Percentiles rank a stretch among this genome's conserved stretches.
These are phyloP conservation scores for Formica selysi DNA, from an alignment of 1,140 invertebrate genomes.

Conservation along the genomic window DNA sequence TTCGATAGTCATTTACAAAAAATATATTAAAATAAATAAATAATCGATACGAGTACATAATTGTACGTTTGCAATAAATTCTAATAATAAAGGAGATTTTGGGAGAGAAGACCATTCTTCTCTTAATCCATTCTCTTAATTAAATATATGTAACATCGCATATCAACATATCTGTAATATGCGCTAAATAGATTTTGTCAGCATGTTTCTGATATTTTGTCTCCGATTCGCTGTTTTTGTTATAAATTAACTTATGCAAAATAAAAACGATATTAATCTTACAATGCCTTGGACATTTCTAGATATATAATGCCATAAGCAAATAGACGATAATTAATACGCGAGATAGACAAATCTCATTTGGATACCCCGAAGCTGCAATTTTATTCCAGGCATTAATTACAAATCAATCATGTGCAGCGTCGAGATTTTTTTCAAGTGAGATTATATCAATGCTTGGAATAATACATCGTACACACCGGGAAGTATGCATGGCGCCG, in stretches of 20 bases:
- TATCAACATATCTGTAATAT: neutral
- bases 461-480: conserved; percentile 45
- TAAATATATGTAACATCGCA: neutral
- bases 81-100: conserved; percentile 8
- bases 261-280: neutral
- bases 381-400: conserved; percentile 31
- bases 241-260: neutral
- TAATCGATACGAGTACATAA: neutral
- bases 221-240: neutral
- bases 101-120: neutral
- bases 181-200: neutral
- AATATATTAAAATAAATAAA: conserved; percentile 1
- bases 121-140: no score
- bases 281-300: neutral
- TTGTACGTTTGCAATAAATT: neutral
- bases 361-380: neutral
- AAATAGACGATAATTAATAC: conserved; percentile 6
- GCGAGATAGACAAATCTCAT: conserved; percentile 5
- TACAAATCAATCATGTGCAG: conserved; percentile 50
- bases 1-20: neutral
- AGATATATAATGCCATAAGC: neutral
- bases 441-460: conserved; percentile 45
- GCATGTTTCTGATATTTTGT: neutral
- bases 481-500: conserved; percentile 72
- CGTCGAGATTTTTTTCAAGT: neutral